A percentile compares a stretch with the other conserved stretches of the same genome.
phyloP scores from a whole-genome alignment of 2,113 vertebrate genomes.

The Coptodon rendalli region DNA sequence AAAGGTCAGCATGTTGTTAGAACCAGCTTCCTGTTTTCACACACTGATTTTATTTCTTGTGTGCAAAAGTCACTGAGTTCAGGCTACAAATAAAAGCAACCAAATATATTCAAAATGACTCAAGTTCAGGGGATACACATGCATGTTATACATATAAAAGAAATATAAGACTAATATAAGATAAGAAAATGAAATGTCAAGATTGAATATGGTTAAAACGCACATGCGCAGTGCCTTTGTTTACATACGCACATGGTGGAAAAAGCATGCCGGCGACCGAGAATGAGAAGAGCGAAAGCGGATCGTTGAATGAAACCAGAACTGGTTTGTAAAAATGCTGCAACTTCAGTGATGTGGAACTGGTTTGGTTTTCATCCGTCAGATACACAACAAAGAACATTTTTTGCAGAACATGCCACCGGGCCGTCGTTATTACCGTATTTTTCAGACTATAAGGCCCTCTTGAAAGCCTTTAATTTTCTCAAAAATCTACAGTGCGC shows the following conservation, averaged over 20 bases:
- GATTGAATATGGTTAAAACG: rapidly evolving
- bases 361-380: background rate
- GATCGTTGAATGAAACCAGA: background rate
- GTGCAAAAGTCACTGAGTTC: background rate
- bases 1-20: background rate
- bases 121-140: background rate
- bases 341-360: rapidly evolving
- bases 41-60: rapidly evolving
- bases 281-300: rapidly evolving
- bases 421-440: rapidly evolving
- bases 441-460: background rate
- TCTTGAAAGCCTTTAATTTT: background rate
- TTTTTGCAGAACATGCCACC: background rate
- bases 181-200: rapidly evolving
- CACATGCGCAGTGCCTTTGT: rapidly evolving
- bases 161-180: background rate
- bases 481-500: rapidly evolving
- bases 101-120: background rate
- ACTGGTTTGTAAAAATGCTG: background rate
- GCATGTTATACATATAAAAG: background rate
- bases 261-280: rapidly evolving
- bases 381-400: background rate
- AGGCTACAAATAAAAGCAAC: background rate
- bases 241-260: rapidly evolving
- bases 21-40: background rate